phyloP scores from a whole-genome alignment of 1,140 invertebrate genomes.

The Dendrolimus kikuchii region DNA sequence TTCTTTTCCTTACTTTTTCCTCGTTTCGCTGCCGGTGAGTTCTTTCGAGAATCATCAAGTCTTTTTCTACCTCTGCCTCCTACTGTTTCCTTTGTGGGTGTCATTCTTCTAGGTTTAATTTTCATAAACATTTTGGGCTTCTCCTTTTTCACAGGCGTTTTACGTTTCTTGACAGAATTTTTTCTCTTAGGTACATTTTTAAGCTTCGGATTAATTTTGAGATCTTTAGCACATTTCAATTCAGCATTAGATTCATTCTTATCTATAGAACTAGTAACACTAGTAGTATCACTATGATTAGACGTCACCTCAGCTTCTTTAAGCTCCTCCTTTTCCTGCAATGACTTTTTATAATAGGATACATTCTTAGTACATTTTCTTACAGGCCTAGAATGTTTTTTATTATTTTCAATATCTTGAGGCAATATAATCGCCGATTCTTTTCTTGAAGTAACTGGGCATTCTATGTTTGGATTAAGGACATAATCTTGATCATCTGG shows the following conservation, averaged over 20 bases:
- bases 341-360: conserved; percentile 37
- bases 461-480: conserved; percentile 29
- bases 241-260: background rate
- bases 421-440: conserved; percentile 15
- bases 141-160: conserved; percentile 42
- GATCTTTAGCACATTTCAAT: conserved; percentile 19
- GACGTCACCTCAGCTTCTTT: conserved; percentile 14
- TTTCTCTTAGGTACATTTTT: conserved; percentile 20
- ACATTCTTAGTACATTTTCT: conserved; percentile 60
- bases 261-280: conserved; percentile 14
- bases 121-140: conserved; percentile 49
- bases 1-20: conserved; percentile 29
- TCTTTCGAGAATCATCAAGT: conserved; percentile 9
- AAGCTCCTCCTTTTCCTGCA: conserved; percentile 19
- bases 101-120: conserved; percentile 43
- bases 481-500: conserved; percentile 62
- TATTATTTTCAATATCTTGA: conserved; percentile 13
- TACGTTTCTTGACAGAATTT: conserved; percentile 22
- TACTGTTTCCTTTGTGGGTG: conserved; percentile 38
- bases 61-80: conserved; percentile 29
- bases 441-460: conserved; percentile 17
- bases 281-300: conserved; percentile 22
- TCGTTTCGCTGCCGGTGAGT: conserved; percentile 11
- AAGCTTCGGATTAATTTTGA: conserved; percentile 11
- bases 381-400: conserved; percentile 29